Evolutionary conservation across 2,113 vertebrate species (phyloP).

Genomic region (Silurus meridionalis): DNA sequence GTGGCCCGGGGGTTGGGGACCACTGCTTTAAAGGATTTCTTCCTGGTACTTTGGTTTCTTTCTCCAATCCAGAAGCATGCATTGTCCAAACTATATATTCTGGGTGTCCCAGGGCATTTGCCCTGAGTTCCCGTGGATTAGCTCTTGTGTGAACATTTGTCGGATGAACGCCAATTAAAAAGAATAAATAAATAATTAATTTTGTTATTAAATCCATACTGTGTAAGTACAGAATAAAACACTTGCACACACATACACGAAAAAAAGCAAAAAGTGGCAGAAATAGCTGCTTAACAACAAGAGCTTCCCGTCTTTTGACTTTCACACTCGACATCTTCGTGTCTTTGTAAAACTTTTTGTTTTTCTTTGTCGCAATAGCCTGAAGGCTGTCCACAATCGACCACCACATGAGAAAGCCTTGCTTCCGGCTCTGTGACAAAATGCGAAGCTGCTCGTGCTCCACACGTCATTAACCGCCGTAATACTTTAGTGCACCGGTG

Average conservation of each 20-base stretch:
- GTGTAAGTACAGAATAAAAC: no score
- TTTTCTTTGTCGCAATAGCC: slow-evolving; percentile 61
- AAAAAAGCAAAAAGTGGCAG: not conserved
- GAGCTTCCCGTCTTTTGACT: not conserved
- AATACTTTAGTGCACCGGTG: slow-evolving; percentile 73
- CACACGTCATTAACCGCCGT: slow-evolving; percentile 74
- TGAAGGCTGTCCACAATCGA: slow-evolving; percentile 68
- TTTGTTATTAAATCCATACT: no score
- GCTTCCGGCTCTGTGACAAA: slow-evolving; percentile 70
- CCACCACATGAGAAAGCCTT: slow-evolving; percentile 59
- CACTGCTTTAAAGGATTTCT: no score
- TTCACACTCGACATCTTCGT: slow-evolving; percentile 17
- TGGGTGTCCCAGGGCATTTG: no score
- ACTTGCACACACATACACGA: not conserved
- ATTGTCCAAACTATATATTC: no score
- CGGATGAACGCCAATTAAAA: no score
- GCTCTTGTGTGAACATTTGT: no score
- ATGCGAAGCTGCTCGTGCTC: slow-evolving; percentile 67
- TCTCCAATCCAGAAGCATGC: no score
- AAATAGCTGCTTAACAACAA: not conserved
- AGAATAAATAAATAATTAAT: no score
- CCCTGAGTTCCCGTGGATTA: no score
- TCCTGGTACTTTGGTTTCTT: no score
- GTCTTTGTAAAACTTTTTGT: slow-evolving; percentile 44
- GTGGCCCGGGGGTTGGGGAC: no score